Percentiles rank a stretch among this genome's conserved stretches.
Evolutionary conservation across 2,797 vertebrate genomes (phyloP).

Genomic region (Sebastes iracundus): DNA sequence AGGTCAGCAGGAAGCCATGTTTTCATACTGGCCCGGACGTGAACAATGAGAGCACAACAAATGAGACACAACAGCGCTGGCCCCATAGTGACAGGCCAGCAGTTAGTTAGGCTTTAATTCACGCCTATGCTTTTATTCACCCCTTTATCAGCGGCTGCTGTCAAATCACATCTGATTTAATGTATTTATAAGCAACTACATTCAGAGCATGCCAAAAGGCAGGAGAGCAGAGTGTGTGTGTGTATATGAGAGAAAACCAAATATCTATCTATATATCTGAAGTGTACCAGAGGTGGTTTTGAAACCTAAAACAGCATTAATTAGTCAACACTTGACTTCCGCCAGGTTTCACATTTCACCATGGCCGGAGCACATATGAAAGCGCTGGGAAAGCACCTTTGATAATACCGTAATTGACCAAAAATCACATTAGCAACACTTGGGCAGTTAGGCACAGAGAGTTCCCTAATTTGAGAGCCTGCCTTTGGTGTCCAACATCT

Average conservation of each 20-base stretch:
- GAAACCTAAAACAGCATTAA: conserved; percentile 56
- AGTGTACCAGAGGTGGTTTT: conserved; percentile 20
- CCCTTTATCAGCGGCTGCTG: conserved; percentile 37
- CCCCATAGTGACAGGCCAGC: conserved; percentile 71
- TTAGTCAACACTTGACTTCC: conserved; percentile 51
- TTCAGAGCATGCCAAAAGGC: neutral
- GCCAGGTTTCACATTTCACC: conserved; percentile 43
- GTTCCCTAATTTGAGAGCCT: conserved; percentile 54
- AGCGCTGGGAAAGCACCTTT: conserved; percentile 43
- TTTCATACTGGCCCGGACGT: conserved; percentile 70
- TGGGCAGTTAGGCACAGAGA: conserved; percentile 46
- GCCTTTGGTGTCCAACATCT: conserved; percentile 75
- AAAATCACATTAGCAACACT: conserved; percentile 70
- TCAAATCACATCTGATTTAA: conserved; percentile 44
- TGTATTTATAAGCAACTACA: conserved; percentile 5
- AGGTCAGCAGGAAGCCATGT: conserved; percentile 85
- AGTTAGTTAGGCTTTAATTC: conserved; percentile 71
- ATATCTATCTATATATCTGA: conserved; percentile 16
- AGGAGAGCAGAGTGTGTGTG: neutral
- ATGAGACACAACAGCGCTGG: conserved; percentile 69
- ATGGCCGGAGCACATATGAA: conserved; percentile 27
- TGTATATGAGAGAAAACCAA: conserved; percentile 10
- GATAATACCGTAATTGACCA: conserved; percentile 58
- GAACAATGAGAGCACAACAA: conserved; percentile 80
- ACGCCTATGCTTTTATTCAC: conserved; percentile 44